Percentiles rank a stretch among this genome's conserved stretches.
Conservation (phyloP, 2,797 vertebrate species). For the Avahi laniger region DNA sequence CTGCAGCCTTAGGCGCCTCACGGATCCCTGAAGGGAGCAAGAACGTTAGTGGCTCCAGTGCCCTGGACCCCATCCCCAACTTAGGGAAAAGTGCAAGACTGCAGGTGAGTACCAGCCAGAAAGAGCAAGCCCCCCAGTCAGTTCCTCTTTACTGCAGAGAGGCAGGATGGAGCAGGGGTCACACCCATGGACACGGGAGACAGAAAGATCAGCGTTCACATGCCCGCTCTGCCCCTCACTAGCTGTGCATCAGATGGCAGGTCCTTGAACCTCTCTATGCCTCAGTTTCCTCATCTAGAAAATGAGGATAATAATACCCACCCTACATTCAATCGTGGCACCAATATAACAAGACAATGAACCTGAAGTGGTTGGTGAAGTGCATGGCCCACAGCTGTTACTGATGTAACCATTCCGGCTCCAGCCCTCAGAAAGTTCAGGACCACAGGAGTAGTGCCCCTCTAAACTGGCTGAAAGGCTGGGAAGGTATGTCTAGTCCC, state of each 20-base stretch:
- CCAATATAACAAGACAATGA: rapidly evolving
- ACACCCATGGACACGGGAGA: neutral
- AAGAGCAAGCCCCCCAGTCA: neutral
- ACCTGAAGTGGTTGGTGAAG: neutral
- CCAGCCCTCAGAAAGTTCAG: neutral
- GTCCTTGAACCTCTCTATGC: neutral
- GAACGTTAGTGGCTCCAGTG: neutral
- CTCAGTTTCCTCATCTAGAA: neutral
- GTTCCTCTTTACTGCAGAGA: neutral
- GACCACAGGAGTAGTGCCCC: neutral
- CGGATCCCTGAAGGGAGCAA: constrained; percentile 48
- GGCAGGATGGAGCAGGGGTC: neutral
- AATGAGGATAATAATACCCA: neutral
- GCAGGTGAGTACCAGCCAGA: neutral
- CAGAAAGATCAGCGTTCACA: neutral
- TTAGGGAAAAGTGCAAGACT: neutral
- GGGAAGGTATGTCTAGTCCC: neutral
- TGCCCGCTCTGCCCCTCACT: neutral
- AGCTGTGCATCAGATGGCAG: neutral
- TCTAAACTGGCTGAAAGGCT: neutral
- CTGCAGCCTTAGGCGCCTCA: constrained; percentile 19
- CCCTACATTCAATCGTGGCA: neutral
- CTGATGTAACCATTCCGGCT: too few species aligned
- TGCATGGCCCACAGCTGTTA: neutral
- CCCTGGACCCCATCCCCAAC: neutral